These are phyloP conservation scores for Rhabdophis nuchalis DNA, from an alignment of 2,797 vertebrate genomes.

Conservation along the genomic window DNA sequence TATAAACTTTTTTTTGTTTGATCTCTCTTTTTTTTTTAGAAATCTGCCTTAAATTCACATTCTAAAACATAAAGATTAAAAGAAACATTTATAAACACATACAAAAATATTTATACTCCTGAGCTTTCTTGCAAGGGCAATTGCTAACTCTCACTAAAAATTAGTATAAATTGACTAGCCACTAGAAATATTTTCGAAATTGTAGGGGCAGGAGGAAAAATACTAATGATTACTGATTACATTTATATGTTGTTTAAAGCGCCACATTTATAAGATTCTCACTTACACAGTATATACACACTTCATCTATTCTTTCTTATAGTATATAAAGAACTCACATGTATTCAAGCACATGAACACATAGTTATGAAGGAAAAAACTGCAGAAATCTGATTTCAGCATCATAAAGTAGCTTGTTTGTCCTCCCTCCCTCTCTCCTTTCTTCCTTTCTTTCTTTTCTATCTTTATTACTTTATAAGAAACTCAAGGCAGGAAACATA, in stretches of 20 bases:
- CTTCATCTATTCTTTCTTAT: not conserved
- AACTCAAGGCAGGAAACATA: not conserved
- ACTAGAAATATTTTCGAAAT: not conserved
- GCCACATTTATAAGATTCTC: not conserved
- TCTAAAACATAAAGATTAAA: not conserved
- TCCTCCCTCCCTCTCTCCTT: not conserved
- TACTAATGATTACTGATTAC: not conserved
- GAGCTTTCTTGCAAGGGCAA: not conserved
- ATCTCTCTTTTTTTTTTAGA: not conserved
- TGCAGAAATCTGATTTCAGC: not conserved
- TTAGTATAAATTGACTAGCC: not conserved
- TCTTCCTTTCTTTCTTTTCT: not conserved
- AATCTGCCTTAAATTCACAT: not conserved
- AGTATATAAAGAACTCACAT: not conserved
- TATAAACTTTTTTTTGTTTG: not conserved
- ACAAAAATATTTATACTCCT: not conserved
- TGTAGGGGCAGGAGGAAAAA: not conserved
- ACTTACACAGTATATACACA: not conserved
- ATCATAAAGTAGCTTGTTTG: not conserved
- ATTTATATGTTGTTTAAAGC: not conserved
- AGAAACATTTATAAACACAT: not conserved
- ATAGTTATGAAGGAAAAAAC: not conserved
- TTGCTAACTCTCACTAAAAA: not conserved
- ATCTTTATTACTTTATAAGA: not conserved
- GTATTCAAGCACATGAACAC: not conserved